phyloP scores from a whole-genome alignment of 2,888 invertebrate genomes.

The Unio pictorum region DNA sequence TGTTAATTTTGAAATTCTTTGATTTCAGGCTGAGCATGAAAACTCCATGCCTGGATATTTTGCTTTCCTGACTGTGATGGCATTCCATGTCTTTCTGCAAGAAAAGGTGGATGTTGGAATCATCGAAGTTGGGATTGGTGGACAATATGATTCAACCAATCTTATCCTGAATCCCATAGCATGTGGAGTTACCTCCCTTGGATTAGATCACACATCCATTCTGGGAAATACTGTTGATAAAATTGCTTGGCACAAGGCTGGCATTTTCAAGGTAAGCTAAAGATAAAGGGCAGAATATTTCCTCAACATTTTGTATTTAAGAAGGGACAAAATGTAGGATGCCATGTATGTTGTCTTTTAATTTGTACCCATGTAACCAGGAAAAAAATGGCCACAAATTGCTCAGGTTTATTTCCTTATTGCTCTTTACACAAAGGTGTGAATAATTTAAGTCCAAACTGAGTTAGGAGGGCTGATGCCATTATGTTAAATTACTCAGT shows the following conservation, averaged over 20 bases:
- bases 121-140: slow-evolving; percentile 98
- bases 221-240: slow-evolving; percentile 86
- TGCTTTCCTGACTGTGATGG: slow-evolving; percentile 92
- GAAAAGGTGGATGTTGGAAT: slow-evolving; percentile 89
- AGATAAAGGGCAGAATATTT: not conserved
- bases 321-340: too few species aligned
- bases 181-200: slow-evolving; percentile 92
- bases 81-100: slow-evolving; percentile 87
- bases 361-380: too few species aligned
- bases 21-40: slow-evolving; percentile 48
- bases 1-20: too few species aligned
- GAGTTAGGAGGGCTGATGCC: too few species aligned
- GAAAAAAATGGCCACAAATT: too few species aligned
- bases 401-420: too few species aligned
- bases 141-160: slow-evolving; percentile 94
- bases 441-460: too few species aligned
- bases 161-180: slow-evolving; percentile 87
- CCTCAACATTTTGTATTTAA: too few species aligned
- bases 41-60: slow-evolving; percentile 92
- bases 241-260: slow-evolving; percentile 96
- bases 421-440: too few species aligned
- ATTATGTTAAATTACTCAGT: too few species aligned
- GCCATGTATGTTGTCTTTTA: too few species aligned
- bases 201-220: slow-evolving; percentile 89
- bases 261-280: slow-evolving; percentile 85